A percentile compares a stretch with the other conserved stretches of the same genome.
Evolutionary conservation across 2,113 vertebrate species (phyloP).

Genomic region (Nettapus auritus): DNA sequence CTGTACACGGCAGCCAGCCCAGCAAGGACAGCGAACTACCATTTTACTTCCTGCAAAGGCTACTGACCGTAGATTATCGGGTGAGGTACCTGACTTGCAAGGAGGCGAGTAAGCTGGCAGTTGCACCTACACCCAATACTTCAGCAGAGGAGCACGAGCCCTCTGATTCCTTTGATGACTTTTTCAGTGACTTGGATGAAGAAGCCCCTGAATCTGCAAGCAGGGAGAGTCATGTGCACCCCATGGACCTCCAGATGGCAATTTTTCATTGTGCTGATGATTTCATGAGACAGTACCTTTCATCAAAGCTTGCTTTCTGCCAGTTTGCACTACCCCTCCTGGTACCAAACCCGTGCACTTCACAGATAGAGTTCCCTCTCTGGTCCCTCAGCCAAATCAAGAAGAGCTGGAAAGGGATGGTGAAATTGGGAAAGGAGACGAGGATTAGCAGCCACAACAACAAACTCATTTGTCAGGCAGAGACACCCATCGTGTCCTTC

Average conservation of each 20-base stretch:
- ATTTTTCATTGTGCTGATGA: conserved; percentile 79
- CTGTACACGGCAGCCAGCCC: conserved; percentile 15
- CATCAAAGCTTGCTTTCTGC: conserved; percentile 78
- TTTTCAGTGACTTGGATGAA: not conserved
- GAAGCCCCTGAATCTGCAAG: not conserved
- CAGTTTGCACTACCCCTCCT: conserved; percentile 81
- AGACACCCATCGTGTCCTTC: conserved; percentile 75
- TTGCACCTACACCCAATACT: accelerated
- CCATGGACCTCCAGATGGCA: conserved; percentile 82
- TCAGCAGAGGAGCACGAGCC: not conserved
- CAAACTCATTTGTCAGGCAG: conserved; percentile 65
- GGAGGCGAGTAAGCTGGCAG: not conserved
- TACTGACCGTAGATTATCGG: conserved; percentile 64
- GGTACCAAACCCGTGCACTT: conserved; percentile 65
- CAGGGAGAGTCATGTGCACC: conserved; percentile 53
- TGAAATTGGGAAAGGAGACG: not conserved
- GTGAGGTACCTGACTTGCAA: conserved; percentile 68
- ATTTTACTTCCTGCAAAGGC: conserved; percentile 70
- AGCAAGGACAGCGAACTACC: conserved; percentile 66
- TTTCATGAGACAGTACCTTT: conserved; percentile 74
- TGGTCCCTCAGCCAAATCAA: conserved; percentile 77
- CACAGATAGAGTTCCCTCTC: conserved; percentile 71
- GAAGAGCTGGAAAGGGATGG: conserved; percentile 72
- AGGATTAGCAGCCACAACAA: conserved; percentile 23
- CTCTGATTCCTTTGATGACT: not conserved